A percentile compares a stretch with the other conserved stretches of the same genome.
Conservation (phyloP, 2,888 invertebrate genomes). For the Eumerus sabulonum region DNA sequence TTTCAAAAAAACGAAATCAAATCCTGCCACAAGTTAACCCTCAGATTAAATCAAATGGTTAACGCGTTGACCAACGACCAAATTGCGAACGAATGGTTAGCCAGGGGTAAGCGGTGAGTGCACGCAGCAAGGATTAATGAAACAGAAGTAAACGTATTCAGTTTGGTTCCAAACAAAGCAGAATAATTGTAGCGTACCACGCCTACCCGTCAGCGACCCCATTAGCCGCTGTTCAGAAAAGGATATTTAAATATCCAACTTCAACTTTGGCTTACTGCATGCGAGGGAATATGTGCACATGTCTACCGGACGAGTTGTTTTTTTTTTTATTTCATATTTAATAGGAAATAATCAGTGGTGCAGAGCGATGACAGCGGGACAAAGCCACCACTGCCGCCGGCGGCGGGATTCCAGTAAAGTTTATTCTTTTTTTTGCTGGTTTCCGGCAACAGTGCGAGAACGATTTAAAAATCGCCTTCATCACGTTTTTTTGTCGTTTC, state of each 20-base stretch:
- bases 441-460: constrained; percentile 21
- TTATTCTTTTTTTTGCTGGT: background rate
- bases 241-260: constrained; percentile 35
- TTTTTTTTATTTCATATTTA: constrained; percentile 50
- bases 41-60: no score
- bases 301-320: constrained; percentile 2
- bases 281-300: background rate
- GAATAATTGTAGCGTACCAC: constrained; percentile 50
- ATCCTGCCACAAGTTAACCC: no score
- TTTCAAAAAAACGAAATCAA: no score
- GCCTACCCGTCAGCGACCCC: constrained; percentile 29
- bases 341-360: constrained; percentile 64
- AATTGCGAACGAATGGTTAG: background rate
- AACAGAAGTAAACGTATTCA: constrained; percentile 58
- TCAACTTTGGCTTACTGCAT: constrained; percentile 11
- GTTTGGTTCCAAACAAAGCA: constrained; percentile 49
- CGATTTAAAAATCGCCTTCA: constrained; percentile 6
- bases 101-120: no score
- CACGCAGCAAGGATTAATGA: constrained; percentile 46
- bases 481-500: background rate
- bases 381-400: constrained; percentile 23
- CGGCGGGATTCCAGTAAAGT: no score
- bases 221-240: constrained; percentile 16
- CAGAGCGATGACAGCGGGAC: constrained; percentile 54
- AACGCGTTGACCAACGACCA: constrained; percentile 1